Evolutionary conservation across 1,140 invertebrate species (phyloP).

Genomic region (Cardiocondyla obscurior): DNA sequence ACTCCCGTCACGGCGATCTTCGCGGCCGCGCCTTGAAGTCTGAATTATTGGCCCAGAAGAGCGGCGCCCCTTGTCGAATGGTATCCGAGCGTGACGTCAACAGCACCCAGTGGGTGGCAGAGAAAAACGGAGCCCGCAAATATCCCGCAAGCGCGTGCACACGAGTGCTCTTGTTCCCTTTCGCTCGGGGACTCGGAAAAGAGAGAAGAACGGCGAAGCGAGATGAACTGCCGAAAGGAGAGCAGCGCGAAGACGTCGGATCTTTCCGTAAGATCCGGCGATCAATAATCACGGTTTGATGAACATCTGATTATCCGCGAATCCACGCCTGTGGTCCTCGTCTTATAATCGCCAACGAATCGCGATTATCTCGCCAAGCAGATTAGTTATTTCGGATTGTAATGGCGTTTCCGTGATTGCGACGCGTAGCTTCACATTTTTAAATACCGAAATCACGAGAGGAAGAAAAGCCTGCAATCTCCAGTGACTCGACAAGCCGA

Average conservation of each 20-base stretch:
- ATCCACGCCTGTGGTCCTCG: neutral
- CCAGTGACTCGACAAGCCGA: neutral
- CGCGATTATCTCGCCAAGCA: neutral
- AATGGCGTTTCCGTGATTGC: neutral
- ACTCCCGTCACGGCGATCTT: constrained; percentile 71
- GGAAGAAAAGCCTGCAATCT: neutral
- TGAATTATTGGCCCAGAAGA: constrained; percentile 73
- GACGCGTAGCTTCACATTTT: neutral
- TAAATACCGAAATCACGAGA: neutral
- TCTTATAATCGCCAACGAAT: neutral
- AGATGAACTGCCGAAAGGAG: neutral
- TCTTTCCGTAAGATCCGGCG: neutral
- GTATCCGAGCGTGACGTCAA: constrained; percentile 74
- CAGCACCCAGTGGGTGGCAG: constrained; percentile 62
- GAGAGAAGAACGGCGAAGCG: too few species aligned
- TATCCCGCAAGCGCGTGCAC: constrained; percentile 37
- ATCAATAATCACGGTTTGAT: neutral
- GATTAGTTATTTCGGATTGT: neutral
- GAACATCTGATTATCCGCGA: neutral
- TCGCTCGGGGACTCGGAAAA: neutral
- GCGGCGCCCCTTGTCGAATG: constrained; percentile 73
- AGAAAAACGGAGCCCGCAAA: constrained; percentile 60
- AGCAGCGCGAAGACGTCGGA: neutral
- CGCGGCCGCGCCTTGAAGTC: constrained; percentile 74
- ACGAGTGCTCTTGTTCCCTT: constrained; percentile 1